A percentile compares a stretch with the other conserved stretches of the same genome.
phyloP scores from a whole-genome alignment of 2,888 invertebrate species.

The Lepidocyrtinus sp. region DNA sequence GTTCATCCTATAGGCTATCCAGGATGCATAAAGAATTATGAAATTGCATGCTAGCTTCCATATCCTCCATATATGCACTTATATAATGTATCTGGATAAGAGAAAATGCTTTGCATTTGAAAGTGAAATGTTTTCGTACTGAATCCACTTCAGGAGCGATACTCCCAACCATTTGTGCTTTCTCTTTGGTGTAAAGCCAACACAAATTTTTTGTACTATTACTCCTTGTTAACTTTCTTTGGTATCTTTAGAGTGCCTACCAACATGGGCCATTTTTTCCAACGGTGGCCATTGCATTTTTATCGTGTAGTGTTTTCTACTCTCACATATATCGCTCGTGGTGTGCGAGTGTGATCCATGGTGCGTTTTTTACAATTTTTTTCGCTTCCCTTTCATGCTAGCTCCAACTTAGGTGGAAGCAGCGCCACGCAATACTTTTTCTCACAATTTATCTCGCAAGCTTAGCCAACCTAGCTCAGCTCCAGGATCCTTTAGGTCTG shows the following conservation, averaged over 20 bases:
- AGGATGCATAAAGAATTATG: constrained; percentile 6
- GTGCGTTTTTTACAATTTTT: constrained; percentile 24
- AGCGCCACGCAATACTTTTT: constrained; percentile 44
- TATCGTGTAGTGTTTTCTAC: neutral
- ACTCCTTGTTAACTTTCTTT: too few species aligned
- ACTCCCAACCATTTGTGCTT: too few species aligned
- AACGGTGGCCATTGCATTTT: constrained; percentile 23
- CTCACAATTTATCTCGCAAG: constrained; percentile 22
- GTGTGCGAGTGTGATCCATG: constrained; percentile 13
- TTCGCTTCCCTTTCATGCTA: constrained; percentile 35
- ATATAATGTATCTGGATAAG: constrained; percentile 8
- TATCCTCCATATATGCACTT: neutral
- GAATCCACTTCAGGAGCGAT: too few species aligned
- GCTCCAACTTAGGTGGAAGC: constrained; percentile 17
- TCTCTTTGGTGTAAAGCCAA: too few species aligned
- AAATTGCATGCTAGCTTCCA: constrained; percentile 29
- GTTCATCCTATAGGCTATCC: too few species aligned
- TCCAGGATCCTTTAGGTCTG: neutral
- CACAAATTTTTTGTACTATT: too few species aligned
- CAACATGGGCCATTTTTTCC: neutral
- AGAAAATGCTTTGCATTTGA: neutral
- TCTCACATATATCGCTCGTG: neutral
- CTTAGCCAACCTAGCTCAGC: too few species aligned
- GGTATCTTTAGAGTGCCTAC: too few species aligned
- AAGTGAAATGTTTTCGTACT: too few species aligned